A percentile compares a stretch with the other conserved stretches of the same genome.
These are phyloP conservation scores for Mastomys natalensis DNA, from an alignment of 2,113 vertebrate genomes.

Conservation along the genomic window DNA sequence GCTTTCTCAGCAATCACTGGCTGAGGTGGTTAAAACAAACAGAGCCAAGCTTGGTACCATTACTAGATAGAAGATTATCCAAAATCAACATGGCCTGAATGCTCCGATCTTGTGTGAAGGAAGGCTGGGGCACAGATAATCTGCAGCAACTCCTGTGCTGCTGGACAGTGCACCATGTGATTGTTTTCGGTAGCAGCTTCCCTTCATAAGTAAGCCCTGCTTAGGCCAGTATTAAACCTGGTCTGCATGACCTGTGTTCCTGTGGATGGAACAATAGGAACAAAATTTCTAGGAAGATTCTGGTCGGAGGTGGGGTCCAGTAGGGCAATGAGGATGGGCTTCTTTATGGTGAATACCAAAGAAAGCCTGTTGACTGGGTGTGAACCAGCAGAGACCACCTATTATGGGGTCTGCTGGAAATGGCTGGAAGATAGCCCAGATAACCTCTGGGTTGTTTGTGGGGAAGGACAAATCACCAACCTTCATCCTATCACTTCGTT, in stretches of 20 bases:
- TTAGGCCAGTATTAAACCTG: not conserved
- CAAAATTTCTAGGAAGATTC: not conserved
- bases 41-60: constrained; percentile 23
- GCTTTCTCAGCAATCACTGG: constrained; percentile 21
- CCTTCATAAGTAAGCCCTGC: constrained; percentile 61
- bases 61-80: constrained; percentile 51
- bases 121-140: constrained; percentile 71
- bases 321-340: not conserved
- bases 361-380: not conserved
- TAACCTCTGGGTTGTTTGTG: not conserved
- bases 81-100: constrained; percentile 60
- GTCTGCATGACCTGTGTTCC: not conserved
- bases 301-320: not conserved
- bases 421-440: not conserved
- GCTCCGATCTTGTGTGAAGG: constrained; percentile 41
- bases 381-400: not conserved
- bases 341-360: not conserved
- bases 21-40: not conserved
- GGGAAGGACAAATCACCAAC: not conserved
- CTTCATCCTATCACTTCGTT: not conserved
- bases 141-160: constrained; percentile 54
- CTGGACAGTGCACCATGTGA: constrained; percentile 64
- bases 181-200: constrained; percentile 44
- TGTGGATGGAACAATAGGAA: not conserved
- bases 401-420: not conserved